Percentiles rank a stretch among this genome's conserved stretches.
phyloP scores from a whole-genome alignment of 2,888 invertebrate species.

The Zygaena filipendulae region DNA sequence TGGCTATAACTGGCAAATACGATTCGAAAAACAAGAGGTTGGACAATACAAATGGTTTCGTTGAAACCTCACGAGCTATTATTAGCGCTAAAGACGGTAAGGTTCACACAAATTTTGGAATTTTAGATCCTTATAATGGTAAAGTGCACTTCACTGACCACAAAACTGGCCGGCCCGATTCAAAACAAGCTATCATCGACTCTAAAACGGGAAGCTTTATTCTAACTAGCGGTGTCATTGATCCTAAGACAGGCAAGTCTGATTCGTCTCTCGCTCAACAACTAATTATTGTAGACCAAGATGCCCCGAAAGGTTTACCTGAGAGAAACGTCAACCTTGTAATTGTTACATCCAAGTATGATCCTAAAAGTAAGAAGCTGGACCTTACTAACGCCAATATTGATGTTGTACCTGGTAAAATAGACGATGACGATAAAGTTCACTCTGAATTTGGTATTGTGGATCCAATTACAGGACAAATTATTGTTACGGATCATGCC shows the following conservation, averaged over 20 bases:
- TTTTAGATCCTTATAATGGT: constrained; percentile 71
- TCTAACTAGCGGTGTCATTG: constrained; percentile 68
- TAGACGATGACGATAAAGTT: constrained; percentile 59
- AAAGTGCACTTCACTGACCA: constrained; percentile 68
- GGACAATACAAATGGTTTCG: constrained; percentile 65
- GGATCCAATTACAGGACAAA: constrained; percentile 67
- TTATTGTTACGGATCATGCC: constrained; percentile 66
- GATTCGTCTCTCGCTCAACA: constrained; percentile 73
- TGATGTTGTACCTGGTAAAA: constrained; percentile 43
- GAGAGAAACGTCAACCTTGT: constrained; percentile 61
- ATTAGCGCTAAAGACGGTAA: constrained; percentile 78
- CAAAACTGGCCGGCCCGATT: constrained; percentile 70
- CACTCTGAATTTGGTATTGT: constrained; percentile 69
- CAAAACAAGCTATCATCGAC: constrained; percentile 69
- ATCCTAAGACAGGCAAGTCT: constrained; percentile 71
- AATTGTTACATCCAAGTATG: constrained; percentile 68
- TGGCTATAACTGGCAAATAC: constrained; percentile 69
- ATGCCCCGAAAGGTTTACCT: constrained; percentile 51
- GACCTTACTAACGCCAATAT: constrained; percentile 62
- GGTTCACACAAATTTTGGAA: constrained; percentile 73
- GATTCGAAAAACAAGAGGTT: constrained; percentile 70
- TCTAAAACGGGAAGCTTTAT: constrained; percentile 67
- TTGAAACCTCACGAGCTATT: constrained; percentile 61
- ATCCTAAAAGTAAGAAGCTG: constrained; percentile 61
- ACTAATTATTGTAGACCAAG: constrained; percentile 54